Evolutionary conservation across 2,888 invertebrate species (phyloP), one percentile per base, ranked within the genome.

Genomic region (Limenitis camilla): DNA sequence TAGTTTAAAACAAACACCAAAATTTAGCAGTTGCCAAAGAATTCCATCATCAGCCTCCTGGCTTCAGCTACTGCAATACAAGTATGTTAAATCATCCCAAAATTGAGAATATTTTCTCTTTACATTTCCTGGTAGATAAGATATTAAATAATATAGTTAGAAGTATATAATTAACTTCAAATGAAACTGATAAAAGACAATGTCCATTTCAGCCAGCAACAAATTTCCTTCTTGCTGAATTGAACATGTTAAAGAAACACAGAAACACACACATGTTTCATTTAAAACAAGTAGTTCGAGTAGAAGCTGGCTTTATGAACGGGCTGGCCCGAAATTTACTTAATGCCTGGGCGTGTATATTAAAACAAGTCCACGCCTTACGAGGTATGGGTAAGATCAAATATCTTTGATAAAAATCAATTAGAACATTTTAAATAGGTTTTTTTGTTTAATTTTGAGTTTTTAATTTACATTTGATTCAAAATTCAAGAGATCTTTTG

Each of bases 191-290:
- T 19, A 36, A 30, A 31, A 11, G 11, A 5, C 9, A n/a, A 5
- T 51, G 36, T 40, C 41, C 3, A 41, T 74, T 74, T 27, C 76
- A 92, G 91, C 93, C 94, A 3, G 88, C 91, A 39, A 92, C 92
- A 50, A 93, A 93, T 75, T 93, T 92, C 71, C 74, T 94, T 5
- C 74, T 92, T 53, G 90, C 91, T 2, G 78, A 93, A 54, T 69
- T 93, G 48, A 90, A 92, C 67, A 90, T 91, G 69, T 76, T 90
- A 55, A 91, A 90, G 65, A 91, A 92, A 55, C 88, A 91, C 58
- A 86, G 90, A 0, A 80, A 83, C 56, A 89, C 91, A 3, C 92
- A 91, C 9, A 80, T 90, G 74, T 87, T 89, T 63, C 90, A 92
- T 61, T 65, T 92, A 60, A 91, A 91, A 69, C 91, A 91, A 62